These are phyloP conservation scores for Cephus cinctus DNA, from an alignment of 1,140 invertebrate genomes.

Conservation along the genomic window DNA sequence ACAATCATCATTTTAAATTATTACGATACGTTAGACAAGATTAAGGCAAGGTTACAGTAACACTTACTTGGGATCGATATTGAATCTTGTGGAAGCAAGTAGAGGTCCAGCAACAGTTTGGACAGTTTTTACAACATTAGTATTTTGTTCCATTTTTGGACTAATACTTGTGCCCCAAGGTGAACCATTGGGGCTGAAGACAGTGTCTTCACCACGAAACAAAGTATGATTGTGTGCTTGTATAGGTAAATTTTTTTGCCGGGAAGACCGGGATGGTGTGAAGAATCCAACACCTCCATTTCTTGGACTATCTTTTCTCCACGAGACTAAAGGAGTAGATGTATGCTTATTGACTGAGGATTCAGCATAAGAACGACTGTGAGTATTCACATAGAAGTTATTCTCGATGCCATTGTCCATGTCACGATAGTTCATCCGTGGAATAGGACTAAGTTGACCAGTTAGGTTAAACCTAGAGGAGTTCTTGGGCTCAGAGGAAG, in stretches of 20 bases:
- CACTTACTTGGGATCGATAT: constrained; percentile 50
- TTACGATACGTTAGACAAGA: too few species aligned
- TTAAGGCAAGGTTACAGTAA: too few species aligned
- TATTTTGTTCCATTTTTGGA: constrained; percentile 37
- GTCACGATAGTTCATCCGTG: constrained; percentile 1
- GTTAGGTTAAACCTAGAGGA: constrained; percentile 20
- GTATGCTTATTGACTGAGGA: constrained; percentile 21
- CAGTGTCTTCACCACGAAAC: constrained; percentile 24
- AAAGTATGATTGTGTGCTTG: constrained; percentile 18
- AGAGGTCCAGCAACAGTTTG: constrained; percentile 47
- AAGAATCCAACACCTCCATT: neutral
- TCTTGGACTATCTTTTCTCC: constrained; percentile 18
- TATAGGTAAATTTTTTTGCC: constrained; percentile 5
- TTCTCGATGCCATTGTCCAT: constrained; percentile 11
- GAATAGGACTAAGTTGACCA: constrained; percentile 30
- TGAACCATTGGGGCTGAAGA: constrained; percentile 32
- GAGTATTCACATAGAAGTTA: neutral
- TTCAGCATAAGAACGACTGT: neutral
- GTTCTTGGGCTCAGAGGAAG: constrained; percentile 14
- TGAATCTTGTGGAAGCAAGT: constrained; percentile 48
- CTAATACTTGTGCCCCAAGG: constrained; percentile 40
- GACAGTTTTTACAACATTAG: constrained; percentile 34
- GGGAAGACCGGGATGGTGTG: neutral
- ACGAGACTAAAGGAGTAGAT: constrained; percentile 33
- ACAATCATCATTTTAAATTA: too few species aligned